Evolutionary conservation across 2,113 vertebrate species (phyloP).

Genomic region (Phrynosoma platyrhinos): DNA sequence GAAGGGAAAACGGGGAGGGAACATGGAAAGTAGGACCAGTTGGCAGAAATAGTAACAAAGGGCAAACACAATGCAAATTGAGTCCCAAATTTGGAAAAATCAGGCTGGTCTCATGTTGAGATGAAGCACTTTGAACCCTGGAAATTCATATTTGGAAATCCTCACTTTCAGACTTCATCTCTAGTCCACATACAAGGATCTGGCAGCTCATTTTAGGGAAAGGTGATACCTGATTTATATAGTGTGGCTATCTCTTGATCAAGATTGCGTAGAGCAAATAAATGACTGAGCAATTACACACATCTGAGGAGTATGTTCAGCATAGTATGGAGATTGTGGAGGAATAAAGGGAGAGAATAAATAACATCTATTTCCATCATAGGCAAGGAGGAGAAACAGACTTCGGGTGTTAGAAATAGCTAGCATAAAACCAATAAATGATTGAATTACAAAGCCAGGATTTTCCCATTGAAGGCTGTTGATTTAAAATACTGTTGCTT

Average conservation of each 20-base stretch:
- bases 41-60: neutral
- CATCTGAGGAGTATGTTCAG: neutral
- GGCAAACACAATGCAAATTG: neutral
- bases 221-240: neutral
- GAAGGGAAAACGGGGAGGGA: neutral
- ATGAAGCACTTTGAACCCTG: neutral
- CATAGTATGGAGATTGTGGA: neutral
- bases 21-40: neutral
- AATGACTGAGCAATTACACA: constrained; percentile 2
- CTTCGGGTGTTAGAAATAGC: constrained; percentile 6
- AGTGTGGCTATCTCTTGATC: constrained; percentile 11
- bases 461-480: constrained; percentile 24
- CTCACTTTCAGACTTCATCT: neutral
- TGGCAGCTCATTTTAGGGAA: constrained; percentile 21
- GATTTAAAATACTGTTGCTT: neutral
- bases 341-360: constrained; percentile 29
- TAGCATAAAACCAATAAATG: constrained; percentile 35
- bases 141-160: neutral
- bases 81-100: neutral
- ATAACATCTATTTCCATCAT: neutral
- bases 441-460: constrained; percentile 10
- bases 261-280: constrained; percentile 13
- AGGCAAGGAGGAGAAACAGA: no score
- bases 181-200: neutral
- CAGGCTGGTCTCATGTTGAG: neutral